phyloP scores from a whole-genome alignment of 2,888 invertebrate species.

The Callyntrura sp. region DNA sequence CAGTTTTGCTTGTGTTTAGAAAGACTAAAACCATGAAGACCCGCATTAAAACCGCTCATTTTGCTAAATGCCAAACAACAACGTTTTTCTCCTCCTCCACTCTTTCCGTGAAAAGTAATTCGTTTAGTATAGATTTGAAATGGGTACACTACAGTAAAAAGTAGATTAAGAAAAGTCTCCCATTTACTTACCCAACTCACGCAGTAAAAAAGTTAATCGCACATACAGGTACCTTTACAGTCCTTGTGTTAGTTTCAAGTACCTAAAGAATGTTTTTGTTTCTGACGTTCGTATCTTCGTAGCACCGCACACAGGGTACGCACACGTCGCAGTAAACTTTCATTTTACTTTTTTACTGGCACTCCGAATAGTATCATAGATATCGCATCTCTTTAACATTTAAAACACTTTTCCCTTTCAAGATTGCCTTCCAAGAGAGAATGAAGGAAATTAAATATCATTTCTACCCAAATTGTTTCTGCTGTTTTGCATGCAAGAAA shows the following conservation, averaged over 20 bases:
- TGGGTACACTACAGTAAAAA: background rate
- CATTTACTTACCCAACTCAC: too few species aligned
- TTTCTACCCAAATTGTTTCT: conserved; percentile 57
- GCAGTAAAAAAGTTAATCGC: conserved; percentile 18
- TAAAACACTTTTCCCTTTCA: conserved; percentile 30
- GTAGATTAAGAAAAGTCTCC: background rate
- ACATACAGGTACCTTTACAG: background rate
- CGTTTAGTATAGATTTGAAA: background rate
- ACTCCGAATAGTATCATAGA: background rate
- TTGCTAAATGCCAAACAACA: too few species aligned
- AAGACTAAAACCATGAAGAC: background rate
- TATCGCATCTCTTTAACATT: conserved; percentile 15
- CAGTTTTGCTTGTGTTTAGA: background rate
- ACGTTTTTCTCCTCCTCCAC: background rate
- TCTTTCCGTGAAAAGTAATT: background rate
- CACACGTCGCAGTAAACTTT: too few species aligned
- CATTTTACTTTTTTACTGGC: background rate
- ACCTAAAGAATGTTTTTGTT: background rate
- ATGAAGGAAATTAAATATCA: conserved; percentile 57
- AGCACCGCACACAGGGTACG: too few species aligned
- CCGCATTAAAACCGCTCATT: too few species aligned
- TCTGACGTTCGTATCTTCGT: too few species aligned
- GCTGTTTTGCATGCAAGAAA: background rate
- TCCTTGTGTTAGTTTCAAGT: background rate
- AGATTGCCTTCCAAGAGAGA: conserved; percentile 6